Base-by-base conservation (phyloP, 2,797 vertebrate species). In the Halcyon chelicuti region DNA sequence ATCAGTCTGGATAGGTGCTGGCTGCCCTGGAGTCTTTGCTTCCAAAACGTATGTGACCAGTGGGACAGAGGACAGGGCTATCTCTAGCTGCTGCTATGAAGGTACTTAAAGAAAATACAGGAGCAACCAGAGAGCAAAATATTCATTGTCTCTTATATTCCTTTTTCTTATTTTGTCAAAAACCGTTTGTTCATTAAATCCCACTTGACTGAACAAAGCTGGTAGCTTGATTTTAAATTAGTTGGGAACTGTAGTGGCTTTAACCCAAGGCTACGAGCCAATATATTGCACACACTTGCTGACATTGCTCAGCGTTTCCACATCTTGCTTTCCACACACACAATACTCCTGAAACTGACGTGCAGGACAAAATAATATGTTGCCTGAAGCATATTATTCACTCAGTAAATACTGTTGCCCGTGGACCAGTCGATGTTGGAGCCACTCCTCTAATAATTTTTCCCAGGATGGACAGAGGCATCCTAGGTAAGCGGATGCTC, bases 261-360 rank as follows among this genome's bases (percentile, higher is more conserved):
- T 81, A 12, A 63, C 77, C 63, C 62, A 80, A 88, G 90, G 90
- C 94, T 90, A 10, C 73, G 84, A 80, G 80, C 63, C 70, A 77
- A 42, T 78, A 47, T 52, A 76, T 63, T 60, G 57, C 57, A 67
- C 47, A 44, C 35, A 31, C 25, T 93, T 88, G 57, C 87, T 86
- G 72, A 88, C 78, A 46, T 52, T 91, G 80, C 86, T 87, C 81
- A 94, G 91, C 23, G 1, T 76, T 95, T 88, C 86, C 88, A 39
- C 51, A 5, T 63, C 65, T 80, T 61, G 35, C 72, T 83, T 86
- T 94, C 70, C 54, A 63, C 52, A 57, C 63, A 61, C 75, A 60
- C 47, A 83, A 25, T 8, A 33, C 62, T 92, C 46, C 54, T 91
- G 73, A 74, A 86, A 88, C 46, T 74, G 76, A 57, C 80, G 54